phyloP scores from a whole-genome alignment of 2,888 invertebrate genomes.

The Anodontia alba region DNA sequence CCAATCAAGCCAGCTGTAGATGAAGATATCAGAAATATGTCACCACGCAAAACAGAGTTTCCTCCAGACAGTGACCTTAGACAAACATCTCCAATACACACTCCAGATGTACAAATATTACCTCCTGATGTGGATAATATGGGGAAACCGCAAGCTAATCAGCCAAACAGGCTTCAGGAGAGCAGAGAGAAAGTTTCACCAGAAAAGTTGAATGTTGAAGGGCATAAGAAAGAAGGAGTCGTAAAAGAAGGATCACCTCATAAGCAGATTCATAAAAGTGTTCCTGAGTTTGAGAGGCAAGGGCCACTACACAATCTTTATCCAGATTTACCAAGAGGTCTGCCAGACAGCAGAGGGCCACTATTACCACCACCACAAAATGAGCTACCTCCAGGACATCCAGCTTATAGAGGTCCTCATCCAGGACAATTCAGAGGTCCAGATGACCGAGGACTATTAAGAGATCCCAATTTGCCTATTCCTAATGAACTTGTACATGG shows the following conservation, averaged over 20 bases:
- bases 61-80: conserved; percentile 20
- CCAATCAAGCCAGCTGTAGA: neutral
- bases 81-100: neutral
- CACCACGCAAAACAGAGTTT: conserved; percentile 5
- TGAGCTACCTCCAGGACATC: neutral
- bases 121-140: neutral
- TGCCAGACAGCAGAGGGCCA: neutral
- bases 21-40: conserved; percentile 20
- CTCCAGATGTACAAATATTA: neutral
- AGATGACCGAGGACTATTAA: neutral
- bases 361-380: neutral
- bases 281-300: conserved; percentile 21
- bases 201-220: neutral
- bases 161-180: neutral
- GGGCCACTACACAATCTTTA: neutral
- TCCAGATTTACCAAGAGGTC: neutral
- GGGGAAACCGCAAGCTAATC: neutral
- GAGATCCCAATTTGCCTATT: too few relatives aligned
- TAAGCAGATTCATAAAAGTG: neutral
- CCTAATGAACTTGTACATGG: too few relatives aligned
- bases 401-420: conserved; percentile 13
- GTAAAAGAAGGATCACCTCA: neutral
- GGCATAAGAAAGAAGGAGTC: neutral
- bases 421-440: conserved; percentile 8
- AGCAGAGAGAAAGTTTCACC: neutral